Conservation (phyloP, 2,888 invertebrate species). For the Acrobasis consociella region DNA sequence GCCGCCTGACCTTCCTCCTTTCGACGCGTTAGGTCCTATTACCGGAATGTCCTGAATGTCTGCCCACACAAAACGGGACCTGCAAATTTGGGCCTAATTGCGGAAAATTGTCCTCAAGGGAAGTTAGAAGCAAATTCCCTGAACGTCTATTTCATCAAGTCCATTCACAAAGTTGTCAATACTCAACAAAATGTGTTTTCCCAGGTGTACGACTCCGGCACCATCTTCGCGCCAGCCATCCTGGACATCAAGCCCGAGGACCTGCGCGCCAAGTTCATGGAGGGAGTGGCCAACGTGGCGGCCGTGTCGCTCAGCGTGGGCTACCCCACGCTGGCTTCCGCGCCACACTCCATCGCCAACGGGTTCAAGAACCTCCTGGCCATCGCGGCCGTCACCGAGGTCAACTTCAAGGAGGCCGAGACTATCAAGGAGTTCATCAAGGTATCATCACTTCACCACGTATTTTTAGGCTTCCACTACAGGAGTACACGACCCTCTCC, state of each 20-base stretch:
- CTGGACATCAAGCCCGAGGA: constrained; percentile 99
- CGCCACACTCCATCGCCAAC: constrained; percentile 98
- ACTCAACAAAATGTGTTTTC: constrained; percentile 15
- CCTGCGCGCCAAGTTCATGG: constrained; percentile 93
- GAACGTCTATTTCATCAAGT: too few species aligned
- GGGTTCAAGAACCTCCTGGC: constrained; percentile 99
- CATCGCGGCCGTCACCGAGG: constrained; percentile 97
- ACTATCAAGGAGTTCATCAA: constrained; percentile 96
- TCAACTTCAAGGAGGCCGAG: constrained; percentile 96
- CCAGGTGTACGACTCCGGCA: constrained; percentile 97
- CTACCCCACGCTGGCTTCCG: constrained; percentile 98
- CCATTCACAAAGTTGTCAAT: too few species aligned
- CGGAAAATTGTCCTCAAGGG: too few species aligned
- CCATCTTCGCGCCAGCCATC: constrained; percentile 97
- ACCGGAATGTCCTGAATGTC: too few species aligned
- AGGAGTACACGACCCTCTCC: too few species aligned
- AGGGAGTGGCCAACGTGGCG: constrained; percentile 97
- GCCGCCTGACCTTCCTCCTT: too few species aligned
- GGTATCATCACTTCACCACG: too few species aligned
- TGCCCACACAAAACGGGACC: too few species aligned
- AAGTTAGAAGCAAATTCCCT: too few species aligned
- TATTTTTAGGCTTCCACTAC: background rate
- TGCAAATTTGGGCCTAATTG: too few species aligned
- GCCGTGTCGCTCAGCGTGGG: constrained; percentile 95
- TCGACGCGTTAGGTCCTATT: too few species aligned